phyloP scores from a whole-genome alignment of 1,140 invertebrate genomes.

The Pteromalus puparum region DNA sequence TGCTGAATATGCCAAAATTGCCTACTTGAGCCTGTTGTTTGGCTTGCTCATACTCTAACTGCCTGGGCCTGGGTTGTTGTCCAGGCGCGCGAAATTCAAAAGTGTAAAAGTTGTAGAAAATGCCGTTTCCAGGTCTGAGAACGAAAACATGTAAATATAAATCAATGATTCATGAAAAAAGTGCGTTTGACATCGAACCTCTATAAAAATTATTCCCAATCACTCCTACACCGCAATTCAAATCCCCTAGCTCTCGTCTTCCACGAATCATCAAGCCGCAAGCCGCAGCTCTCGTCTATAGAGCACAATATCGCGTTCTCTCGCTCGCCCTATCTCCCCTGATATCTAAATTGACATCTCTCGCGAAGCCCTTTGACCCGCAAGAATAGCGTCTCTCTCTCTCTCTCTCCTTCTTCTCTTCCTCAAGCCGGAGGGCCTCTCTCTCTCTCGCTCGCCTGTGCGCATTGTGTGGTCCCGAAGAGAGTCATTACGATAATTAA shows the following conservation, averaged over 20 bases:
- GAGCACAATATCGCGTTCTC: not conserved
- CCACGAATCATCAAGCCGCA: not conserved
- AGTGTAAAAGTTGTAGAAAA: too few species aligned
- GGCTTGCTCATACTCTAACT: too few species aligned
- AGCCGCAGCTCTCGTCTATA: not conserved
- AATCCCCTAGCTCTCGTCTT: not conserved
- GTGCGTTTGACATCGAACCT: too few species aligned
- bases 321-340: not conserved
- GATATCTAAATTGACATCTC: conserved; percentile 47
- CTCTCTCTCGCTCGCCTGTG: not conserved
- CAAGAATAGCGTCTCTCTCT: not conserved
- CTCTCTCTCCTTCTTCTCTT: not conserved
- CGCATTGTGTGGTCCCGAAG: conserved; percentile 39
- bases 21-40: too few species aligned
- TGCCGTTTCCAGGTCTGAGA: too few species aligned
- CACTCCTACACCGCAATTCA: too few species aligned
- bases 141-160: too few species aligned
- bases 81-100: too few species aligned
- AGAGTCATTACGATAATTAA: conserved; percentile 50
- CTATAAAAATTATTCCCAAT: not conserved
- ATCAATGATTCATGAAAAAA: too few species aligned
- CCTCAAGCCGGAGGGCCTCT: not conserved
- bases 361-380: conserved; percentile 25
- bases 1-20: too few species aligned
- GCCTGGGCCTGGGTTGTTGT: too few species aligned